Conservation (phyloP, 1,140 invertebrate species). For the Leguminivora glycinivorella region DNA sequence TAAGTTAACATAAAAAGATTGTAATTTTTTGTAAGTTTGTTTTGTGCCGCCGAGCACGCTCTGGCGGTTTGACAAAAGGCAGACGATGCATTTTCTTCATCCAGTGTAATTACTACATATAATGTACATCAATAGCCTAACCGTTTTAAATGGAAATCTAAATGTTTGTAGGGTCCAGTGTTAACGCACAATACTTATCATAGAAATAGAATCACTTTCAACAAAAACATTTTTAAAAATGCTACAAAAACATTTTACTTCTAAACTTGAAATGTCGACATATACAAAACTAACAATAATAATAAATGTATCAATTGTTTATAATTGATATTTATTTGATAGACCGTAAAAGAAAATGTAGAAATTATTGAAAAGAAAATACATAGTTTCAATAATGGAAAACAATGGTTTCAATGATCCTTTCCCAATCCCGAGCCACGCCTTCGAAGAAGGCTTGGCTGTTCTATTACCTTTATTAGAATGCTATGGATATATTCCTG, state of each 20-base stretch:
- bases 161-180: constrained; percentile 78
- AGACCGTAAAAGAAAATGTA: constrained; percentile 75
- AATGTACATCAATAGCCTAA: constrained; percentile 71
- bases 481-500: background rate
- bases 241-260: constrained; percentile 67
- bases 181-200: constrained; percentile 74
- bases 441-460: background rate
- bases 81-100: constrained; percentile 68
- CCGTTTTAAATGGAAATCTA: constrained; percentile 75
- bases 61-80: constrained; percentile 43
- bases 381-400: constrained; percentile 76
- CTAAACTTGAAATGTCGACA: constrained; percentile 72
- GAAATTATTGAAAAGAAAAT: constrained; percentile 74
- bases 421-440: background rate
- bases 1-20: constrained; percentile 76
- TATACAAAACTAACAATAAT: constrained; percentile 75
- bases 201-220: constrained; percentile 77
- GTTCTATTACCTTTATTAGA: constrained; percentile 8
- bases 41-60: constrained; percentile 62
- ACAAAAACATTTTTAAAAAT: constrained; percentile 56
- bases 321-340: constrained; percentile 77
- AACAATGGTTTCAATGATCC: constrained; percentile 53
- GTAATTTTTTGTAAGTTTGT: constrained; percentile 77
- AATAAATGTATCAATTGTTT: constrained; percentile 76
- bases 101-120: constrained; percentile 70